Conservation (phyloP, 2,113 vertebrate genomes). For the Hippolais icterina region DNA sequence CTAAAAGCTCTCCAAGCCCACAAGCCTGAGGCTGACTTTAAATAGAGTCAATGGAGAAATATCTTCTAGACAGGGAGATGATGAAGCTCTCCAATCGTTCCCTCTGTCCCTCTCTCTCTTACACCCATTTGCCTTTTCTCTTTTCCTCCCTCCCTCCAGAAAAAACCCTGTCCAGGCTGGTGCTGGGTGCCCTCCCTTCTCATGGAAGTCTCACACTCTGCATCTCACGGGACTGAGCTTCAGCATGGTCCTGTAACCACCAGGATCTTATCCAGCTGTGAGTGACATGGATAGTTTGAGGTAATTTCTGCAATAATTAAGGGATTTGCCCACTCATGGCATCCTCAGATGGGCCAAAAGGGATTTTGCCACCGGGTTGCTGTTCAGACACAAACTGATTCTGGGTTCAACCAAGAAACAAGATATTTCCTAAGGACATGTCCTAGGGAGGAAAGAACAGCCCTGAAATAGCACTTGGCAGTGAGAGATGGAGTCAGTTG, state of each 20-base stretch:
- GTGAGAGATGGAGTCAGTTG: not conserved
- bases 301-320: not conserved
- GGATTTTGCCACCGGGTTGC: not conserved
- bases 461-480: not conserved
- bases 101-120: not conserved
- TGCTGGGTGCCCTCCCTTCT: not conserved
- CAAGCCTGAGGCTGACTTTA: constrained; percentile 62
- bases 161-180: not conserved
- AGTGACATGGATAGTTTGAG: not conserved
- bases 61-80: constrained; percentile 53
- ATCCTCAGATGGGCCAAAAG: not conserved
- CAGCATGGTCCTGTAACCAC: not conserved
- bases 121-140: not conserved
- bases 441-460: not conserved
- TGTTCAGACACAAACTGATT: not conserved
- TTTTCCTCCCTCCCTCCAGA: not conserved
- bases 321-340: not conserved
- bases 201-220: not conserved
- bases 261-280: not conserved
- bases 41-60: constrained; percentile 64
- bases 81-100: constrained; percentile 3
- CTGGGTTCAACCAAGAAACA: not conserved
- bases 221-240: not conserved
- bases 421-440: not conserved
- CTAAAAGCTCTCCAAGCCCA: constrained; percentile 28